Percentiles rank a stretch among this genome's conserved stretches.
phyloP scores from a whole-genome alignment of 2,797 vertebrate species.

The Triplophysa bombifrons region DNA sequence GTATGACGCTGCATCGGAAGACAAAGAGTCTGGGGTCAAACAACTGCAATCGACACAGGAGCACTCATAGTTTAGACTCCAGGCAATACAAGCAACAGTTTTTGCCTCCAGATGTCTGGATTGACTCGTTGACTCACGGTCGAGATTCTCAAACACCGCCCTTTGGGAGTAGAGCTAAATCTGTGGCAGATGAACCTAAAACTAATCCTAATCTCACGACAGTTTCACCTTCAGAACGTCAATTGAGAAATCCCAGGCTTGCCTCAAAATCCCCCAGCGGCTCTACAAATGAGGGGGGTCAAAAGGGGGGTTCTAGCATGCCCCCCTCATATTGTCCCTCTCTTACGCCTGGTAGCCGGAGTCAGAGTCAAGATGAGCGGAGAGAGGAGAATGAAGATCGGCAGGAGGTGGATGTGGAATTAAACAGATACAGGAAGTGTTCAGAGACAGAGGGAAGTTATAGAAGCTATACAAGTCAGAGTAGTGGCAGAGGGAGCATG shows the following conservation, averaged over 20 bases:
- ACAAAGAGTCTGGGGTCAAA: constrained; percentile 46
- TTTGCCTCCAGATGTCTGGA: constrained; percentile 75
- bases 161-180: constrained; percentile 42
- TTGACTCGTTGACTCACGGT: constrained; percentile 74
- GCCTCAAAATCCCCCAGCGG: constrained; percentile 24
- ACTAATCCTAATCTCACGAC: constrained; percentile 27
- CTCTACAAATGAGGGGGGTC: constrained; percentile 15
- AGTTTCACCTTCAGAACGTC: constrained; percentile 44
- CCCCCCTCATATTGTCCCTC: constrained; percentile 46
- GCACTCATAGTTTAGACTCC: constrained; percentile 71
- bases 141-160: constrained; percentile 58
- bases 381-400: constrained; percentile 20
- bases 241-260: constrained; percentile 51
- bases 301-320: constrained; percentile 50
- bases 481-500: constrained; percentile 91
- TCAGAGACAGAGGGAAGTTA: constrained; percentile 77
- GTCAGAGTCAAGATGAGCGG: constrained; percentile 11
- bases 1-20: constrained; percentile 51
- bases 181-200: constrained; percentile 48
- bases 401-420: constrained; percentile 48
- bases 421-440: constrained; percentile 37
- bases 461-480: constrained; percentile 84
- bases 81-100: constrained; percentile 63
- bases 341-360: background rate
- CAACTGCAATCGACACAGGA: constrained; percentile 59